A percentile compares a stretch with the other conserved stretches of the same genome.
Evolutionary conservation across 92 coral and sea anemone species (phyloP).

Genomic region (Scolanthus callimorphus): DNA sequence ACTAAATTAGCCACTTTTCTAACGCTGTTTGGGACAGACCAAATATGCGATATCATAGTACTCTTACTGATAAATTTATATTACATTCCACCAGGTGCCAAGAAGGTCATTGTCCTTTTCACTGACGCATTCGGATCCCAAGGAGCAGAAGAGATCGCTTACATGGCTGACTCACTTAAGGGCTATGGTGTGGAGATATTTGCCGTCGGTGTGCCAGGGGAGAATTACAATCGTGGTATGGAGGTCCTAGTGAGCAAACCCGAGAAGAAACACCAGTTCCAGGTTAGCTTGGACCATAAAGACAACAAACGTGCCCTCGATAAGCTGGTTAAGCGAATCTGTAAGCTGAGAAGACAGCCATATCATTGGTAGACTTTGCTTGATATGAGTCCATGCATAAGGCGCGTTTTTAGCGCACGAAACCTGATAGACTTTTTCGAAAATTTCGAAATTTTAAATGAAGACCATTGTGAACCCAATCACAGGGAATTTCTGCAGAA

Average conservation of each 20-base stretch:
- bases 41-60: no score
- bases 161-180: constrained; percentile 5
- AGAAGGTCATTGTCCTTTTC: constrained; percentile 25
- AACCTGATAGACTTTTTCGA: no score
- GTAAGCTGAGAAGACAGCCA: no score
- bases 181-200: constrained; percentile 31
- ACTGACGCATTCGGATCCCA: constrained; percentile 35
- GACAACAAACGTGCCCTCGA: not conserved
- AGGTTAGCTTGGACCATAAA: not conserved
- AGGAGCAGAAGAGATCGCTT: constrained; percentile 27
- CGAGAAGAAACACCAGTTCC: constrained; percentile 10
- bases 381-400: no score
- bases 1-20: no score
- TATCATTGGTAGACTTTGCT: no score
- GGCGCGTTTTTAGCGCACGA: no score
- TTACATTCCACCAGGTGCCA: constrained; percentile 20
- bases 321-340: constrained; percentile 10
- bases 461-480: no score
- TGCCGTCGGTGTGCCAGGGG: constrained; percentile 28
- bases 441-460: no score
- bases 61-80: no score
- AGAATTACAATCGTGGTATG: constrained; percentile 17
- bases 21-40: no score
- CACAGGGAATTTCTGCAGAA: no score
- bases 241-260: constrained; percentile 24